phyloP scores from a whole-genome alignment of 2,113 vertebrate genomes.

The Pseudopipra pipra region DNA sequence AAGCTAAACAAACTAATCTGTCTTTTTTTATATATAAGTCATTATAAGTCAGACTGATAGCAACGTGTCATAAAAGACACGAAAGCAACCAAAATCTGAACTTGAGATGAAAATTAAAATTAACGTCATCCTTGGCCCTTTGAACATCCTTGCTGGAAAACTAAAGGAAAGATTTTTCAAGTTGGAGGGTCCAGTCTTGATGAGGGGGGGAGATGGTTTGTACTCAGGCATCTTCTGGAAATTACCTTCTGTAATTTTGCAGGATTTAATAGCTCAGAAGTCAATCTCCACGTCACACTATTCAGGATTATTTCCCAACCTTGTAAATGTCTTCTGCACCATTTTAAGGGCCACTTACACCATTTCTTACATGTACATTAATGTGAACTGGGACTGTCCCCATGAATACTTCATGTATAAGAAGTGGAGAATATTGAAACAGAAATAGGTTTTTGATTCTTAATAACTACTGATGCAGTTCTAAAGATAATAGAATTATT shows the following conservation, averaged over 20 bases:
- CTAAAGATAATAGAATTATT: conserved; percentile 26
- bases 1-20: neutral
- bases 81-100: neutral
- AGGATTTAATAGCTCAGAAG: neutral
- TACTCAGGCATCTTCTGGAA: neutral
- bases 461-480: neutral
- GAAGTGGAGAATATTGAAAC: neutral
- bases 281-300: neutral
- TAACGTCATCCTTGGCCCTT: neutral
- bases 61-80: neutral
- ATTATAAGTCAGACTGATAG: neutral
- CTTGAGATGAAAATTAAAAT: neutral
- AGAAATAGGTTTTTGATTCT: neutral
- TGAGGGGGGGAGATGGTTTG: neutral
- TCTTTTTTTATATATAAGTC: neutral
- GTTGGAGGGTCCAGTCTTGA: neutral
- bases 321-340: neutral
- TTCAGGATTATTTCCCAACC: neutral
- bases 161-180: conserved; percentile 3
- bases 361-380: neutral
- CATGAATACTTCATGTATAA: neutral
- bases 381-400: neutral
- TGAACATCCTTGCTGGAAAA: neutral
- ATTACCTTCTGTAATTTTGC: neutral
- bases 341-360: neutral